Conservation (phyloP, 2,113 vertebrate species). For the Saccopteryx leptura region DNA sequence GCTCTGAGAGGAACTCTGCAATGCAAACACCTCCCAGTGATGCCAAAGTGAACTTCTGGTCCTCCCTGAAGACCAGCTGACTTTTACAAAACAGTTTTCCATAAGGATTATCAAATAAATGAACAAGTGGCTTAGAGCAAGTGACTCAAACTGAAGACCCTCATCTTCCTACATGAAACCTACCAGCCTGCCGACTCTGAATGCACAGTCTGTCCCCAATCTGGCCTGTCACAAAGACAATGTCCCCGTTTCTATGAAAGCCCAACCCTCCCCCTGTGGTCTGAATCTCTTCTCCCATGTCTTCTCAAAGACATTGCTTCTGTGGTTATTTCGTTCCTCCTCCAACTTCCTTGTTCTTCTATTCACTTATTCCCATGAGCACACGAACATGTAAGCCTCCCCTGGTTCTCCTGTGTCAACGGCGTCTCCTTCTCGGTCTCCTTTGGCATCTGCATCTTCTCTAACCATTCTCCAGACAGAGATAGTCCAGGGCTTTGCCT, state of each 20-base stretch:
- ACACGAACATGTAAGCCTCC: fast-evolving
- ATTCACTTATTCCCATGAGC: background rate
- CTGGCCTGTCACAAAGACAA: background rate
- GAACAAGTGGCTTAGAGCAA: background rate
- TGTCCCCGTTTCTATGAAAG: background rate
- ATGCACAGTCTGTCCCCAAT: fast-evolving
- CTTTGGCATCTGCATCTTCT: background rate
- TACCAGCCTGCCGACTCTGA: background rate
- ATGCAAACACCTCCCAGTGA: background rate
- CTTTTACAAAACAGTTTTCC: background rate
- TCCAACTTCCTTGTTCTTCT: background rate
- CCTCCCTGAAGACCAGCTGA: background rate
- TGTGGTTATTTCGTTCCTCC: background rate
- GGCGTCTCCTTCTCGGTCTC: background rate
- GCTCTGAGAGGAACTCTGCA: background rate
- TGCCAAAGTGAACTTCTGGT: background rate
- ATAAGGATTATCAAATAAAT: background rate
- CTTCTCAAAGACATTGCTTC: background rate
- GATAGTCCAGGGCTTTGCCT: background rate
- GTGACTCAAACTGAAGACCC: background rate
- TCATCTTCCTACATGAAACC: background rate
- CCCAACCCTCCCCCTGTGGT: background rate
- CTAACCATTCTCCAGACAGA: background rate
- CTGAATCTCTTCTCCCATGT: background rate
- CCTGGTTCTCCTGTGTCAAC: background rate